Conservation (phyloP, 2,113 vertebrate genomes). For the Spheniscus mendiculus region DNA sequence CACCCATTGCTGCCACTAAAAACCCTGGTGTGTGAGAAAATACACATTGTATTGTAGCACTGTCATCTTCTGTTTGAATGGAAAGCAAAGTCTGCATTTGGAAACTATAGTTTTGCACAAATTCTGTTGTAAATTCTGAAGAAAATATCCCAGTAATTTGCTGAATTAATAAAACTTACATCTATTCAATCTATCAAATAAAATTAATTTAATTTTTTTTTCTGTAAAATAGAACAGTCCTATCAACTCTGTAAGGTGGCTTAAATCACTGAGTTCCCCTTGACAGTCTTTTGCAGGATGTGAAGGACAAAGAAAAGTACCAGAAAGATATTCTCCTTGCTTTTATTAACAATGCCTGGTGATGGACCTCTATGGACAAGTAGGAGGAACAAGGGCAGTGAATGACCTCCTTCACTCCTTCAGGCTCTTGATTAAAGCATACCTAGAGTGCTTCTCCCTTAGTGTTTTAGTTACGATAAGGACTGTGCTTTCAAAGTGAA, state of each 20-base stretch:
- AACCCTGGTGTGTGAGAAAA: neutral
- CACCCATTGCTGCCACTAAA: neutral
- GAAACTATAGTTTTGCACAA: neutral
- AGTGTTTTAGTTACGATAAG: neutral
- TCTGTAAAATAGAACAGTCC: neutral
- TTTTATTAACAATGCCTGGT: neutral
- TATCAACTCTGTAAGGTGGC: neutral
- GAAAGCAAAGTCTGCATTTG: neutral
- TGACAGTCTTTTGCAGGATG: neutral
- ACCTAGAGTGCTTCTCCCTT: neutral
- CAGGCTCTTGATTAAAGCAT: neutral
- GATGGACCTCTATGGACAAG: neutral
- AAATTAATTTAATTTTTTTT: neutral
- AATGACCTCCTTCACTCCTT: neutral
- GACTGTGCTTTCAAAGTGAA: neutral
- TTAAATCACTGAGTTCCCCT: neutral
- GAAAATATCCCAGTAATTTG: neutral
- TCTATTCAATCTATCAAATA: neutral
- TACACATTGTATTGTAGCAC: fast-evolving
- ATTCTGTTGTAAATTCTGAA: neutral
- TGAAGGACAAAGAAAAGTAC: neutral
- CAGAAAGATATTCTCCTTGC: neutral
- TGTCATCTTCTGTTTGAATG: neutral
- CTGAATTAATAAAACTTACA: no score
- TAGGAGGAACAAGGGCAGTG: neutral